A percentile compares a stretch with the other conserved stretches of the same genome.
Conservation (phyloP, 2,797 vertebrate species). For the Cyprinella venusta region DNA sequence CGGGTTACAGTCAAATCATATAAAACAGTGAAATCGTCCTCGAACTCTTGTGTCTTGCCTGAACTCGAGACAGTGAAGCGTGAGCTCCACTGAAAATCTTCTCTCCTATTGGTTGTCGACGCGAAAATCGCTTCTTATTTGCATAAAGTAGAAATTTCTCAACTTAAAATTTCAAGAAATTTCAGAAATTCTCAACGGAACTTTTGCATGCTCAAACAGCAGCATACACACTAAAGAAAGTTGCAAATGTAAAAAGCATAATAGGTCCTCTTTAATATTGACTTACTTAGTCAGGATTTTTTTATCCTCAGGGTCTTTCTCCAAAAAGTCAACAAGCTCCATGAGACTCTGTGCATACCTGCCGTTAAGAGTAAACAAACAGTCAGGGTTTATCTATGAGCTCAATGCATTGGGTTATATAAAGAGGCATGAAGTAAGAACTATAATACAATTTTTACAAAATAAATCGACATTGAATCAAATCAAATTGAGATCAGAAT, state of each 20-base stretch:
- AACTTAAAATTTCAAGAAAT: no score
- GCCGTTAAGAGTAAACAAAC: constrained; percentile 38
- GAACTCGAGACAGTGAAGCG: no score
- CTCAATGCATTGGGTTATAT: not conserved
- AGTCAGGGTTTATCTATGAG: constrained; percentile 8
- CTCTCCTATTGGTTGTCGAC: no score
- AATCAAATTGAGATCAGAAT: not conserved
- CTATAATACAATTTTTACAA: not conserved
- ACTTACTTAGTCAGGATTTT: constrained; percentile 87
- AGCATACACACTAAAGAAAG: not conserved
- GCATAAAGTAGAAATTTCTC: no score
- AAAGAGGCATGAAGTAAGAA: not conserved
- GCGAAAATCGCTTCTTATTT: no score
- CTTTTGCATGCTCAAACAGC: no score
- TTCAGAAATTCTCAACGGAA: no score
- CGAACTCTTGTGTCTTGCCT: no score
- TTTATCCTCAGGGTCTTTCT: constrained; percentile 87
- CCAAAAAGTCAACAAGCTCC: constrained; percentile 92
- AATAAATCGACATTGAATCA: not conserved
- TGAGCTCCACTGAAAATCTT: no score
- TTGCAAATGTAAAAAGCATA: not conserved
- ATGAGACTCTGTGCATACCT: constrained; percentile 96
- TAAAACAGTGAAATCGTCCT: no score
- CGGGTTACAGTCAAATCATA: no score
- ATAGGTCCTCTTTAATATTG: not conserved